Percentiles rank a stretch among this genome's conserved stretches.
These are phyloP conservation scores for Apis cerana DNA, from an alignment of 1,140 invertebrate species.

Conservation along the genomic window DNA sequence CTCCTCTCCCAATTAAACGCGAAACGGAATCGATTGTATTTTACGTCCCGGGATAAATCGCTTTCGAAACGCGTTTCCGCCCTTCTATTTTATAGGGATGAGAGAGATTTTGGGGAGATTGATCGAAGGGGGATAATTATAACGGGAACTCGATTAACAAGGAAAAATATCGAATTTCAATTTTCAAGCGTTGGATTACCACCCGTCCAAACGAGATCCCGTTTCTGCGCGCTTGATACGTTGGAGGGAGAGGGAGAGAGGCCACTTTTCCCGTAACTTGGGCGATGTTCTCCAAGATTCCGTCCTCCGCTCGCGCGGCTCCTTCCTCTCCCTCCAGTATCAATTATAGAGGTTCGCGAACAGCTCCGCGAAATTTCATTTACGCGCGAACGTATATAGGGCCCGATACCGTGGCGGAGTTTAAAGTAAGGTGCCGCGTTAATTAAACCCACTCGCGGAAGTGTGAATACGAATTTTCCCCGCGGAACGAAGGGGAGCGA, in stretches of 20 bases:
- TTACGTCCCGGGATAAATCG: background rate
- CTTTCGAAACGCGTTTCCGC: background rate
- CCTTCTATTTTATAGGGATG: background rate
- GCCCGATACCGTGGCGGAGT: background rate
- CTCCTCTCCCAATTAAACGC: background rate
- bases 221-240: background rate
- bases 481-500: background rate
- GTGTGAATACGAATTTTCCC: background rate
- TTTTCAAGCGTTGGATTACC: background rate
- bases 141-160: no score
- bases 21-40: slow-evolving; percentile 8
- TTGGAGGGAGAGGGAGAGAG: no score
- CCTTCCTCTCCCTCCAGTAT: background rate
- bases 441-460: background rate
- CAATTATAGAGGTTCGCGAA: background rate
- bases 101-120: no score
- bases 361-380: slow-evolving; percentile 10
- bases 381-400: background rate
- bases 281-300: background rate
- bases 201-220: background rate
- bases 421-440: background rate
- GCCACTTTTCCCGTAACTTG: background rate
- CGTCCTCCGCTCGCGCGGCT: no score
- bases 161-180: background rate
- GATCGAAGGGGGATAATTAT: no score